Base-by-base conservation (phyloP, 2,888 invertebrate genomes). In the Amblyteles armatorius region DNA sequence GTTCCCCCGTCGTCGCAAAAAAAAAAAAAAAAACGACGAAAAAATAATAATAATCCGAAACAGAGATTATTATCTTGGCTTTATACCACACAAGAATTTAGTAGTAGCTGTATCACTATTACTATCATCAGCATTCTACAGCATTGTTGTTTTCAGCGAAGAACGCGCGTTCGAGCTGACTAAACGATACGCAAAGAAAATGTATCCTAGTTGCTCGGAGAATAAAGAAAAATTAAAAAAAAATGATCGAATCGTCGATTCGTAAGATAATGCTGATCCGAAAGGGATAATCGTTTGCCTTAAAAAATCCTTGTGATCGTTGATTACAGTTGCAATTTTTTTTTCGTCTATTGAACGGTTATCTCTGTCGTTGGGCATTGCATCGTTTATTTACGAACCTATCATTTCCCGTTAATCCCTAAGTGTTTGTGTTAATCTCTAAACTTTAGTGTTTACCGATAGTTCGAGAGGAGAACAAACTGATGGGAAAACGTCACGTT, bases 91-190 rank as follows among this genome's bases (percentile, higher is more conserved):
- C 68, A 36, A 76, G 71, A 79, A 40, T 63, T 65, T 81, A 81
- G 81, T 72, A 72, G 79, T 78, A 82, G 78, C 57, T 74, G 74
- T 81, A 79, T 73, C 68, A 78, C 74, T 77, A 65, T 80, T 77
- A 57, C 69, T 57, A 84, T 72, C 65, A 68, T 76, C 79, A 90
- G 88, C 88, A 90, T 91, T 91, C 91, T 91, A 92, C 90, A 92
- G 88, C 92, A 92, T 91, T 92, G 91, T 92, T 93, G 91, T 93
- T 93, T 93, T 92, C 93, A 93, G 93, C 93, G 88, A 89, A 91
- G 88, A 89, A 86, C 84, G 80, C 86, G 87, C 85, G 87, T 86
- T 85, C 85, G 83, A 83, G 86, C 82, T 74, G 78, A 78, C 86
- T 81, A 84, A 85, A 83, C 77, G 85, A 85, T 83, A 87, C 85